Evolutionary conservation across 2,113 vertebrate species (phyloP).

Genomic region (Tupaia chinensis): DNA sequence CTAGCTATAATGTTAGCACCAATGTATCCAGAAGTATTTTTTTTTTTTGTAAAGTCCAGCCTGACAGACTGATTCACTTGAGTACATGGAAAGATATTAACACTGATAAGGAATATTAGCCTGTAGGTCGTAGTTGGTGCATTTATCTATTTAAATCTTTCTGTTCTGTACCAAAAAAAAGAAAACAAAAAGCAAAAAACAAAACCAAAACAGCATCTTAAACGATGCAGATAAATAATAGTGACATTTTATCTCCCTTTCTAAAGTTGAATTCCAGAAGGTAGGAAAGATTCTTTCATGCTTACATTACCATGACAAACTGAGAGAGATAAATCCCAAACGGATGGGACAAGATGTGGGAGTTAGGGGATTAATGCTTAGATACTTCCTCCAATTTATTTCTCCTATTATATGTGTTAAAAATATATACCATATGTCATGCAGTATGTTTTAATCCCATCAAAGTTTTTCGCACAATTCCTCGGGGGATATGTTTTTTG

Average conservation of each 20-base stretch:
- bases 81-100: constrained; percentile 31
- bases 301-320: constrained; percentile 75
- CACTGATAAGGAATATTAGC: constrained; percentile 37
- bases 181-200: too few species aligned
- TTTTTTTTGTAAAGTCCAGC: not conserved
- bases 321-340: constrained; percentile 65
- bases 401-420: constrained; percentile 74
- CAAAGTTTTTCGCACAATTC: constrained; percentile 66
- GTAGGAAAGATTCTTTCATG: constrained; percentile 75
- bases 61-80: not conserved
- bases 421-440: constrained; percentile 73
- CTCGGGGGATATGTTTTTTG: constrained; percentile 34
- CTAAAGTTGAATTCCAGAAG: constrained; percentile 75
- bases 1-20: not conserved
- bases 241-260: constrained; percentile 75
- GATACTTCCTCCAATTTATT: constrained; percentile 72
- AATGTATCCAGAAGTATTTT: not conserved
- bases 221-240: constrained; percentile 75
- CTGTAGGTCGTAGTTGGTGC: constrained; percentile 16
- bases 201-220: constrained; percentile 65
- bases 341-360: not conserved
- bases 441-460: constrained; percentile 74
- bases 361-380: constrained; percentile 77
- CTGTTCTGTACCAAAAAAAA: constrained; percentile 47
- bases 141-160: constrained; percentile 69